These are phyloP conservation scores for Hemithea aestivaria DNA, from an alignment of 2,888 invertebrate genomes.

Conservation along the genomic window DNA sequence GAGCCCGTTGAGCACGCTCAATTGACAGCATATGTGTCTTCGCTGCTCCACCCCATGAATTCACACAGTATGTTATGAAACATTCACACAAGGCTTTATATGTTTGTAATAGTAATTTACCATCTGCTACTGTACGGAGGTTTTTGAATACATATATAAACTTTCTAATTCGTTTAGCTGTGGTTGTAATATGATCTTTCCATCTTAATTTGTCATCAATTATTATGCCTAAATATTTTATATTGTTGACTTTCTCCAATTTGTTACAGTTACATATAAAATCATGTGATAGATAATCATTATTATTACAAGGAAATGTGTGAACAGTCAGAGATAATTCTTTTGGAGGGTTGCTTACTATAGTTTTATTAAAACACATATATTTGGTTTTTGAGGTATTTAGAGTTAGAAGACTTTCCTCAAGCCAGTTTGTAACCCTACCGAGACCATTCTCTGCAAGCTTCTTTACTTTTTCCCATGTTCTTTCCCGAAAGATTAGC, in stretches of 20 bases:
- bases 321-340: neutral
- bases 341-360: neutral
- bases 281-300: neutral
- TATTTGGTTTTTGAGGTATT: neutral
- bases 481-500: neutral
- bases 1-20: neutral
- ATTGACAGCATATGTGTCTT: neutral
- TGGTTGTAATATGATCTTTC: neutral
- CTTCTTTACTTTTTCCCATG: neutral
- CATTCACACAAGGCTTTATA: neutral
- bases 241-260: neutral
- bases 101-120: neutral
- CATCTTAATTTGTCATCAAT: neutral
- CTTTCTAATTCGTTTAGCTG: neutral
- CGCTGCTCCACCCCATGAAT: neutral
- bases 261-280: neutral
- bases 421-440: neutral
- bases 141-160: neutral
- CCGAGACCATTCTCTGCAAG: neutral
- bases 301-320: neutral
- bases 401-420: neutral
- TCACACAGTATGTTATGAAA: neutral
- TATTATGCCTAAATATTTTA: neutral
- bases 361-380: neutral
- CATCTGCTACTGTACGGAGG: neutral